Percentiles rank a stretch among this genome's conserved stretches.
Conservation (phyloP, 1,140 invertebrate genomes). For the Macrostomum lignano region DNA sequence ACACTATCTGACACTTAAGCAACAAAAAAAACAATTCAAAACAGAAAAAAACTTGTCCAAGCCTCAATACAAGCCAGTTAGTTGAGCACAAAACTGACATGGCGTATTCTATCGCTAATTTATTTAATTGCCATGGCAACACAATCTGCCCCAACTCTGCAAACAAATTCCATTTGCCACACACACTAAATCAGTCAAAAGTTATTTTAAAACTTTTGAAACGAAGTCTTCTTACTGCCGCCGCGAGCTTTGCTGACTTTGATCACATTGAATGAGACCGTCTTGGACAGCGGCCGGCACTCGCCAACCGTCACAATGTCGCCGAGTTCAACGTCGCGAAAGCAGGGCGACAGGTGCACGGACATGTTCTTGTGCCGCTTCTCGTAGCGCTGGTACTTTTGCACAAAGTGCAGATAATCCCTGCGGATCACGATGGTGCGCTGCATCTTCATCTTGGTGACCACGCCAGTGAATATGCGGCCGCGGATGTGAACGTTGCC, state of each 20-base stretch:
- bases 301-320: conserved; percentile 94
- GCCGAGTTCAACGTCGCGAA: conserved; percentile 79
- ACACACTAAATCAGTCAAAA: too few species aligned
- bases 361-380: conserved; percentile 96
- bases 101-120: too few species aligned
- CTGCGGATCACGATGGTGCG: conserved; percentile 82
- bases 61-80: too few species aligned
- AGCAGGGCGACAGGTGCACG: conserved; percentile 89
- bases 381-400: conserved; percentile 94
- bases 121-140: too few species aligned
- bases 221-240: too few species aligned
- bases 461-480: conserved; percentile 73
- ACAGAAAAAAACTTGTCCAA: too few species aligned
- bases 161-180: too few species aligned
- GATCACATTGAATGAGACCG: conserved; percentile 88
- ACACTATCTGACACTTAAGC: too few species aligned
- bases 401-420: conserved; percentile 88
- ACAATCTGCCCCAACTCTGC: too few species aligned
- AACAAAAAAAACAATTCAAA: too few species aligned
- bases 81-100: too few species aligned
- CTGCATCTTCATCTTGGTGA: conserved; percentile 96
- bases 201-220: too few species aligned
- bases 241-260: conserved; percentile 84
- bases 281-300: conserved; percentile 88
- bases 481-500: conserved; percentile 90